A percentile compares a stretch with the other conserved stretches of the same genome.
phyloP scores from a whole-genome alignment of 2,888 invertebrate species.

The Sericinus montela region DNA sequence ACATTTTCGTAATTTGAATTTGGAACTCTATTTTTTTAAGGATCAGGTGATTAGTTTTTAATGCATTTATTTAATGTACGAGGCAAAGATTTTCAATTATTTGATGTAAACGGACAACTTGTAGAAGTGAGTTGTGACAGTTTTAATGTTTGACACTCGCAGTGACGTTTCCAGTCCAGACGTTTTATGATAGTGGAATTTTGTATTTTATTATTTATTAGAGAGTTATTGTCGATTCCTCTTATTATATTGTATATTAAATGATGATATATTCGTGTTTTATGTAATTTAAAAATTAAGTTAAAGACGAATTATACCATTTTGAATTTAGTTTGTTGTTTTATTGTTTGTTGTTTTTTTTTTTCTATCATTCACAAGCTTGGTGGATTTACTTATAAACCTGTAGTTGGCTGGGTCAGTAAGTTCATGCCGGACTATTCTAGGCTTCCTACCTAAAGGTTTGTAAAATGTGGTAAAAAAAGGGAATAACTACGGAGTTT shows the following conservation, averaged over 20 bases:
- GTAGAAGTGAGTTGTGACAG: not conserved
- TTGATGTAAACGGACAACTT: not conserved
- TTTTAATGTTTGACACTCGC: conserved; percentile 5
- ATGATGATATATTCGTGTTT: conserved; percentile 28
- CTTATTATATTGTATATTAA: conserved; percentile 21
- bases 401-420: too few species aligned
- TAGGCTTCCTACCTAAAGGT: too few species aligned
- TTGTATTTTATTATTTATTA: conserved; percentile 20
- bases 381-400: too few species aligned
- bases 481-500: too few species aligned
- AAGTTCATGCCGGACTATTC: too few species aligned
- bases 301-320: conserved; percentile 56
- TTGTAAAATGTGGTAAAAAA: too few species aligned
- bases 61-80: not conserved
- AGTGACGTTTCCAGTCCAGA: conserved; percentile 3
- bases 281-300: conserved; percentile 35
- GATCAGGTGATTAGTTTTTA: not conserved
- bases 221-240: conserved; percentile 14
- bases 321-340: conserved; percentile 48
- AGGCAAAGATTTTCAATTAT: not conserved
- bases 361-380: too few species aligned
- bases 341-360: too few species aligned
- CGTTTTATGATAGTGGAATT: conserved; percentile 6
- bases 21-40: not conserved
- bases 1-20: not conserved